Conservation (phyloP, 2,888 invertebrate genomes). For the Biston betularia region DNA sequence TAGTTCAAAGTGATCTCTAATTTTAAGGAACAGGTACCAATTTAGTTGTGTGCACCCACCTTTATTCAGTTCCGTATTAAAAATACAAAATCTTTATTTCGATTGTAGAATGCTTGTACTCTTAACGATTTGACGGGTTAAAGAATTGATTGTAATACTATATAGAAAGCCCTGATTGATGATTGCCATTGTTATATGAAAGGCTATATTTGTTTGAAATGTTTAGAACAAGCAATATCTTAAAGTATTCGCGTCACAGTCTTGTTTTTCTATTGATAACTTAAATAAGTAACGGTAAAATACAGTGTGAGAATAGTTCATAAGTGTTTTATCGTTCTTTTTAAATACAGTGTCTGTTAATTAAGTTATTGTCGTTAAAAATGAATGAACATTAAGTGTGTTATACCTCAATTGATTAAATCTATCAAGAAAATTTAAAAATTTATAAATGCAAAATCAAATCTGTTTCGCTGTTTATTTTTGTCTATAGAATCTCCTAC, state of each 20-base stretch:
- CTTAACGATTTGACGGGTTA: constrained; percentile 41
- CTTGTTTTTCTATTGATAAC: constrained; percentile 17
- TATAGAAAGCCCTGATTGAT: constrained; percentile 36
- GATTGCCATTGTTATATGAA: constrained; percentile 34
- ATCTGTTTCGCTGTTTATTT: too few relatives aligned
- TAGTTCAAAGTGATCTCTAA: too few relatives aligned
- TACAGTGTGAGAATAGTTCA: constrained; percentile 4
- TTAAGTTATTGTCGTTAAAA: too few relatives aligned
- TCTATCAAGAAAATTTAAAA: too few relatives aligned
- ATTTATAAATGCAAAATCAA: too few relatives aligned
- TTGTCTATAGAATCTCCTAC: too few relatives aligned
- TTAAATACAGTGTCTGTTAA: too few relatives aligned
- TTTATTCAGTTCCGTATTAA: constrained; percentile 12
- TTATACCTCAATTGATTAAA: too few relatives aligned
- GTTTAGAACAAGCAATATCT: constrained; percentile 22
- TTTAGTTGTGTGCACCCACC: constrained; percentile 3
- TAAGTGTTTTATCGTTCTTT: too few relatives aligned
- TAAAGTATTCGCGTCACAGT: constrained; percentile 23
- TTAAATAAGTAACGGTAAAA: constrained; percentile 8
- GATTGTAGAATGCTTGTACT: constrained; percentile 39
- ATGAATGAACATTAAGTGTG: too few relatives aligned
- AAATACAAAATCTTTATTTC: constrained; percentile 36
- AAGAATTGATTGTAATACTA: constrained; percentile 42
- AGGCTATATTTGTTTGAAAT: constrained; percentile 27
- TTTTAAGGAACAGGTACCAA: background rate